Base-by-base conservation (phyloP, 2,113 vertebrate species). In the Isichthys henryi region DNA sequence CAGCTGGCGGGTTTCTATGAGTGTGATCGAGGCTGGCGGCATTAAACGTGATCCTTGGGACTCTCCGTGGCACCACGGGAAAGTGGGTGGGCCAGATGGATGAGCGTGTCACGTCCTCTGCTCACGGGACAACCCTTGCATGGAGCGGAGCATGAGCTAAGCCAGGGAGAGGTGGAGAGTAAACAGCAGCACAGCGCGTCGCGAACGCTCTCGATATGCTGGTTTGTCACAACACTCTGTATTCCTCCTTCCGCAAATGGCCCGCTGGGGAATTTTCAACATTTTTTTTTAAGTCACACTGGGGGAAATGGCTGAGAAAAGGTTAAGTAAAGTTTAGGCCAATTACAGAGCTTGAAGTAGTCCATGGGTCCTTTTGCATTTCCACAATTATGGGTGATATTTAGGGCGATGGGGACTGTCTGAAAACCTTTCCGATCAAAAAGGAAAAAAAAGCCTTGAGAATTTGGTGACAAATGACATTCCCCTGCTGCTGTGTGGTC, bases 321-420 rank as follows among this genome's bases (percentile, higher is more conserved):
- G 94, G 95, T 96, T 95, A 95, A 93, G 93, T 93, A 93, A 94
- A 94, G 93, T 94, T 94, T 93, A 94, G 94, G 90, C 94, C 93
- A 95, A 95, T 95, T 95, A 96, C 92, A 92, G 90, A 39, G 91
- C 89, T 90, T 66, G 39, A 90, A 56, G 92, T 90, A 91, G 92
- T 93, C 85, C 85, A 88, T 88, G 89, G 93, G 91, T 93, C 89
- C 91, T 80, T 70, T 91, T 91, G 91, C 91, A 89, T 91, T 92
- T 91, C 88, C 89, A 91, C 92, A 94, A 95, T 95, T 95, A 95
- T 90, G 90, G 91, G 88, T 95, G 95, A 95, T 95, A 94, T 95
- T 95, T 93, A 93, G 91, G 93, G 93, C 88, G 93, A 92, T 90
- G 91, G 92, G 88, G 91, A 90, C 90, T 66, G 86, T 88, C 91